phyloP scores from a whole-genome alignment of 2,888 invertebrate genomes.

The Agrochola circellaris region DNA sequence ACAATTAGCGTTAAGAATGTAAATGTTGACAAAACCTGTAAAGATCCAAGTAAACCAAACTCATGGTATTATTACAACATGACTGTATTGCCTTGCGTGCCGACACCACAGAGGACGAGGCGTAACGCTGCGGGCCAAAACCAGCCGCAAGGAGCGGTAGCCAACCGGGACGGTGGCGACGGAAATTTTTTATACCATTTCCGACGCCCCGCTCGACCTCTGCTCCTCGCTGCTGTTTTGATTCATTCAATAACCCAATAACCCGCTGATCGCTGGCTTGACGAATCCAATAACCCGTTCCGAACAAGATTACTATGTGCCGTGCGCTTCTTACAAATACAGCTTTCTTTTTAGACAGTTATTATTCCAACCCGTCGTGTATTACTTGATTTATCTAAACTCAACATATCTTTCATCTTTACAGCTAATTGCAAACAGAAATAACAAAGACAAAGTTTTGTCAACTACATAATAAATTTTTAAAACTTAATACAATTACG shows the following conservation, averaged over 20 bases:
- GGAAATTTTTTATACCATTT: too few species aligned
- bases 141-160: too few species aligned
- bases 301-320: neutral
- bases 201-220: too few species aligned
- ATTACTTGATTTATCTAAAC: conserved; percentile 4
- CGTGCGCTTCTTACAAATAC: neutral
- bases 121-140: too few species aligned
- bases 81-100: neutral
- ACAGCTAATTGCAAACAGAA: conserved; percentile 55
- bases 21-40: neutral
- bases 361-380: neutral
- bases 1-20: conserved; percentile 44
- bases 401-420: conserved; percentile 13
- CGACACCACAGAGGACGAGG: neutral
- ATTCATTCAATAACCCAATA: neutral
- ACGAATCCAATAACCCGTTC: conserved; percentile 4
- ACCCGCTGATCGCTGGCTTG: too few species aligned
- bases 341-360: neutral
- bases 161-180: too few species aligned
- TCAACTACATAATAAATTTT: conserved; percentile 61
- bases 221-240: too few species aligned
- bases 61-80: neutral
- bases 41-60: neutral
- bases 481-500: conserved; percentile 62
- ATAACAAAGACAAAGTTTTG: conserved; percentile 49